Conservation (phyloP, 1,140 invertebrate species). For the Trachymyrmex septentrionalis region DNA sequence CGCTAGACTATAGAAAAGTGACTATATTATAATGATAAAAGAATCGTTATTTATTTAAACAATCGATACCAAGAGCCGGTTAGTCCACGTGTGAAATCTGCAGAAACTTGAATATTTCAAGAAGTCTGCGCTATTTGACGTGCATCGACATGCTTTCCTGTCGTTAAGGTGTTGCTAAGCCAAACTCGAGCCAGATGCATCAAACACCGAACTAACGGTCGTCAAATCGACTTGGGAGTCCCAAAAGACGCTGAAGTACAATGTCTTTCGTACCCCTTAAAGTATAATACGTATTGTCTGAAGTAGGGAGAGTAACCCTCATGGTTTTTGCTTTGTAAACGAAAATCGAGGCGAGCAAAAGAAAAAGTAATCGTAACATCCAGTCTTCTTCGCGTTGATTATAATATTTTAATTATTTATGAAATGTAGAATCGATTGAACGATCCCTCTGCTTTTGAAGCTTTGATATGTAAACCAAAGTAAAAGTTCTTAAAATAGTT, state of each 20-base stretch:
- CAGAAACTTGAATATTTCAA: background rate
- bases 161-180: constrained; percentile 38
- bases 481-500: background rate
- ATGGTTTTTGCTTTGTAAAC: background rate
- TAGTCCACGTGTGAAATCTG: background rate
- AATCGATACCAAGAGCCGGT: background rate
- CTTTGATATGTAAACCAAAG: background rate
- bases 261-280: background rate
- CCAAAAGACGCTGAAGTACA: background rate
- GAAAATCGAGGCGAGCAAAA: background rate
- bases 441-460: background rate
- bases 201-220: constrained; percentile 8
- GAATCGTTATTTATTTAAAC: constrained; percentile 7
- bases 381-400: background rate
- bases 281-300: too few relatives aligned
- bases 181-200: constrained; percentile 2
- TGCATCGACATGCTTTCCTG: too few relatives aligned
- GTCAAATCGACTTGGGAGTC: background rate
- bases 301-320: background rate
- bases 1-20: background rate
- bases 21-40: background rate
- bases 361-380: background rate
- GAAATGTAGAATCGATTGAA: background rate
- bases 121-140: background rate
- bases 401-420: background rate